Evolutionary conservation across 2,888 invertebrate genomes (phyloP).

Genomic region (Listrodromus nycthemerus): DNA sequence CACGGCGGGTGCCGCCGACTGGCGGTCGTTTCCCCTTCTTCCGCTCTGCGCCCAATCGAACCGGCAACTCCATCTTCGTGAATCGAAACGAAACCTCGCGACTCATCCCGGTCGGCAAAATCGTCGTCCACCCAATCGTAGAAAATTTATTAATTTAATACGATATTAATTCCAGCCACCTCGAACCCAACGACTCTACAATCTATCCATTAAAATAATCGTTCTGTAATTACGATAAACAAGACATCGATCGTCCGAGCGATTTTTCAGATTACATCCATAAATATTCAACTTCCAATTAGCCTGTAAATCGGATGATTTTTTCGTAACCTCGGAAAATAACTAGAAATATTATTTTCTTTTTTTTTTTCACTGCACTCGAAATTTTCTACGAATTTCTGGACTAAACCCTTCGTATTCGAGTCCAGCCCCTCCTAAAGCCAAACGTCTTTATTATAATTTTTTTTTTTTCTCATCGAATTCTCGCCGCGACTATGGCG

Average conservation of each 20-base stretch:
- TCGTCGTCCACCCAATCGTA: slow-evolving; percentile 19
- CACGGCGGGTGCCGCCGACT: slow-evolving; percentile 49
- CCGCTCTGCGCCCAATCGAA: background rate
- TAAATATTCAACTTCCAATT: slow-evolving; percentile 2
- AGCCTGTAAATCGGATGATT: no score
- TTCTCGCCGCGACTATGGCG: no score
- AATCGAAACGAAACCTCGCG: background rate
- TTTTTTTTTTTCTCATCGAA: no score
- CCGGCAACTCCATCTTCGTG: slow-evolving; percentile 68
- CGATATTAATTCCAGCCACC: background rate
- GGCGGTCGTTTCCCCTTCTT: slow-evolving; percentile 21
- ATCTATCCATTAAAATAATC: slow-evolving; percentile 15
- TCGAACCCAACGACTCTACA: background rate
- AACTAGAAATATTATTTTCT: no score
- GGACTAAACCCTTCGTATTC: no score
- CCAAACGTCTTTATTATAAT: no score
- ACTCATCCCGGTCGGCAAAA: slow-evolving; percentile 36
- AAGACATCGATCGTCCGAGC: background rate
- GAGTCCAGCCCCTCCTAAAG: no score
- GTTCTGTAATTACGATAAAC: slow-evolving; percentile 7
- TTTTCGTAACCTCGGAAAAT: no score
- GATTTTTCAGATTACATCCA: slow-evolving; percentile 6
- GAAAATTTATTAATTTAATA: slow-evolving; percentile 12
- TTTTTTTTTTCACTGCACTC: no score
- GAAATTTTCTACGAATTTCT: no score